These are phyloP conservation scores for Austrolebias charrua DNA, from an alignment of 2,797 vertebrate species.

Conservation along the genomic window DNA sequence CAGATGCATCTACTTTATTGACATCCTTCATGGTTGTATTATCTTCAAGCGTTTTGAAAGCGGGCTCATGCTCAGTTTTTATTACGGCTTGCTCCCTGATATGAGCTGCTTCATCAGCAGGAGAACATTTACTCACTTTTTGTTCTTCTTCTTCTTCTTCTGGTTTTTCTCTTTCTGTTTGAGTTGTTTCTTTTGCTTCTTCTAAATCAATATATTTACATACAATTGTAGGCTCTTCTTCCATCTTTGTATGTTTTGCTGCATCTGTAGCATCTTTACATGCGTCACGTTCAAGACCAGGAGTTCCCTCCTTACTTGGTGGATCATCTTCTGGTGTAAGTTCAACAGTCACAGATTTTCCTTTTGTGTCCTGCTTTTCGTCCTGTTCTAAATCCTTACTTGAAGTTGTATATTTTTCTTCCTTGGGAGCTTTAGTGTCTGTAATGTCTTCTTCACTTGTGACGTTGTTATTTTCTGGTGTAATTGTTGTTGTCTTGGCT, in stretches of 20 bases:
- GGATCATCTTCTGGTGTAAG: conserved; percentile 20
- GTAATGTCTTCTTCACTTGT: conserved; percentile 32
- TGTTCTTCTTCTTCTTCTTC: conserved; percentile 31
- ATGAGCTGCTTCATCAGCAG: conserved; percentile 14
- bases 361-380: conserved; percentile 21
- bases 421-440: conserved; percentile 17
- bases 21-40: conserved; percentile 24
- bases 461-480: conserved; percentile 36
- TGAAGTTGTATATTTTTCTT: conserved; percentile 24
- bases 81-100: conserved; percentile 27
- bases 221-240: conserved; percentile 16
- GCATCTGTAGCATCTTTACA: conserved; percentile 26
- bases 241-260: conserved; percentile 6
- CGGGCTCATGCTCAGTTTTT: conserved; percentile 13
- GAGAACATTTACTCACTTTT: conserved; percentile 19
- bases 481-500: conserved; percentile 9
- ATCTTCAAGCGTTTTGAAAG: conserved; percentile 27
- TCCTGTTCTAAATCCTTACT: conserved; percentile 17
- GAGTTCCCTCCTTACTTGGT: conserved; percentile 22
- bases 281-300: conserved; percentile 22
- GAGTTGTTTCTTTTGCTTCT: conserved; percentile 26
- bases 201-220: conserved; percentile 28
- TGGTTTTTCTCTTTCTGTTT: conserved; percentile 14
- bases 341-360: conserved; percentile 16
- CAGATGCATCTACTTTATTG: conserved; percentile 5